Conservation (phyloP, 2,797 vertebrate species). For the Microctenopoma steveboyesi region DNA sequence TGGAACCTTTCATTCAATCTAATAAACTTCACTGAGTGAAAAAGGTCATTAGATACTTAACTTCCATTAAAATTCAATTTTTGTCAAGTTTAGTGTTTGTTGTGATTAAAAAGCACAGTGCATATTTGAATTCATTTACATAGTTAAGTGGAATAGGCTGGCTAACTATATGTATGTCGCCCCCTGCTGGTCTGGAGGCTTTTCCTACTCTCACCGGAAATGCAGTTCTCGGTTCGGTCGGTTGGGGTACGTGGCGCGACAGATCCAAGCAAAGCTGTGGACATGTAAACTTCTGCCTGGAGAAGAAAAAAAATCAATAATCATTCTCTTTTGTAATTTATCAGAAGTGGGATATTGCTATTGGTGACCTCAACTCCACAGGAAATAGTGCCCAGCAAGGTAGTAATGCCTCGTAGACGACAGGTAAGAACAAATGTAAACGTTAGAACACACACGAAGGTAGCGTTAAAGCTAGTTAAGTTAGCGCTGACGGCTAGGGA, state of each 20-base stretch:
- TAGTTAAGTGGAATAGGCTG: no score
- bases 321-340: not conserved
- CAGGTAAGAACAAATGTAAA: conserved; percentile 72
- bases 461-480: conserved; percentile 58
- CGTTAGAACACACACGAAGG: conserved; percentile 44
- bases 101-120: no score
- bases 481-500: conserved; percentile 44
- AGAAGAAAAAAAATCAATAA: conserved; percentile 21
- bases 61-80: no score
- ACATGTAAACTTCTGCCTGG: conserved; percentile 54
- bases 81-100: no score
- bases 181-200: conserved; percentile 47
- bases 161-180: conserved; percentile 6
- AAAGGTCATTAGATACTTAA: no score
- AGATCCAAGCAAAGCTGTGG: conserved; percentile 52
- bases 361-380: not conserved
- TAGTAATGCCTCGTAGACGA: conserved; percentile 78
- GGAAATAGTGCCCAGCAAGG: not conserved
- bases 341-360: not conserved
- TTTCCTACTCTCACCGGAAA: conserved; percentile 54
- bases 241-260: conserved; percentile 65
- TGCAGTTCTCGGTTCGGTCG: conserved; percentile 50
- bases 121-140: no score
- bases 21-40: no score
- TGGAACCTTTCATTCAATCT: no score